phyloP scores from a whole-genome alignment of 1,140 invertebrate genomes.

The Atta texana region DNA sequence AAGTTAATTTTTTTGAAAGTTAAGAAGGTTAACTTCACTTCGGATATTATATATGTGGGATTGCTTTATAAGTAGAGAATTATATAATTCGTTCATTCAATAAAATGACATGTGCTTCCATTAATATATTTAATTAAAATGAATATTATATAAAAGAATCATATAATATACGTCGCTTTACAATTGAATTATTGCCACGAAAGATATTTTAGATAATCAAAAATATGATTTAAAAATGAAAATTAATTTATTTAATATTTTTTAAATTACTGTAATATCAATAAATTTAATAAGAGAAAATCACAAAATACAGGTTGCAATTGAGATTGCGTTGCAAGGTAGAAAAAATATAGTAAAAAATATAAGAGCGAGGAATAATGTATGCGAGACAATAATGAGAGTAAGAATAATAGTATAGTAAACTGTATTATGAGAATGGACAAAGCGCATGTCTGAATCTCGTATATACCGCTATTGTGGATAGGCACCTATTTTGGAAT shows the following conservation, averaged over 20 bases:
- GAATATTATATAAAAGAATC: neutral
- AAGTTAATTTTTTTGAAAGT: too few species aligned
- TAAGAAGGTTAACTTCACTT: too few species aligned
- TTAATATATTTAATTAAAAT: constrained; percentile 14
- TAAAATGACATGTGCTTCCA: neutral
- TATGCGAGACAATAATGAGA: neutral
- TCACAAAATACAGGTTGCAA: neutral
- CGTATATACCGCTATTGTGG: constrained; percentile 10
- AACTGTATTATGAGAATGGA: constrained; percentile 27
- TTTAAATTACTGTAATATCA: neutral
- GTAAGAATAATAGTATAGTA: constrained; percentile 32
- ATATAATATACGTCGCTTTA: neutral
- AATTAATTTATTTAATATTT: neutral
- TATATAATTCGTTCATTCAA: neutral
- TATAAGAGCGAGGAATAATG: constrained; percentile 1
- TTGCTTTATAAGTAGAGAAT: neutral
- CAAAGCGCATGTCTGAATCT: constrained; percentile 20
- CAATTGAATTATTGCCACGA: neutral
- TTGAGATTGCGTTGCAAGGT: neutral
- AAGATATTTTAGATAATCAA: neutral
- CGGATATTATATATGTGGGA: neutral
- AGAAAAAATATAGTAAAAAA: neutral
- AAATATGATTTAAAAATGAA: neutral
- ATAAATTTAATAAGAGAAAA: neutral
- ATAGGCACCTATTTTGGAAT: constrained; percentile 15